These are phyloP conservation scores for Pilophorus perplexus DNA, from an alignment of 2,888 invertebrate genomes.

Conservation along the genomic window DNA sequence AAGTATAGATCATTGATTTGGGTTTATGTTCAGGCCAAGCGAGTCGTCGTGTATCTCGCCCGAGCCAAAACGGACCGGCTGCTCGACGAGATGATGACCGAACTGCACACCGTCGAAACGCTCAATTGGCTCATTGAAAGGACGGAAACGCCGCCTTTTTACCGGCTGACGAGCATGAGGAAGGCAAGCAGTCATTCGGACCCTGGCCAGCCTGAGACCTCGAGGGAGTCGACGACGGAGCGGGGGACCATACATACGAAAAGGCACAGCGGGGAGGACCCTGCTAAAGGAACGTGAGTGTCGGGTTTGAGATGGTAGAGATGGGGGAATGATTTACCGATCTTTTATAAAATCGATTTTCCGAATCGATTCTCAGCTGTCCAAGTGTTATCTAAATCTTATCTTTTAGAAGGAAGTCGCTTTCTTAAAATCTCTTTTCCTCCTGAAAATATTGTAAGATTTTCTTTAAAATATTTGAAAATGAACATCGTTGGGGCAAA, in stretches of 20 bases:
- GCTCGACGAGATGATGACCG: conserved; percentile 95
- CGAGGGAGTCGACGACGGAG: conserved; percentile 67
- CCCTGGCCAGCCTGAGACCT: conserved; percentile 54
- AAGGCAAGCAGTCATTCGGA: conserved; percentile 84
- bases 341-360: no score
- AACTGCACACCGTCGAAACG: conserved; percentile 94
- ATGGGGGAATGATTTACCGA: no score
- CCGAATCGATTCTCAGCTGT: no score
- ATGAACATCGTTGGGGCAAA: no score
- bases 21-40: conserved; percentile 77
- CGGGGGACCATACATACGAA: conserved; percentile 93
- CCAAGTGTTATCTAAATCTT: no score
- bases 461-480: no score
- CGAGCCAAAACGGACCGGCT: conserved; percentile 87
- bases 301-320: no score
- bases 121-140: conserved; percentile 93
- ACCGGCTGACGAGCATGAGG: conserved; percentile 86
- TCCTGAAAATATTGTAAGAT: no score
- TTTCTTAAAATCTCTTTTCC: no score
- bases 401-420: no score
- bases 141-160: conserved; percentile 97
- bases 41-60: conserved; percentile 89
- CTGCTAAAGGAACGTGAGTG: conserved; percentile 59
- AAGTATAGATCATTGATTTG: no score
- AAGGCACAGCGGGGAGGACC: conserved; percentile 86